Conservation (phyloP, 2,797 vertebrate species). For the Pipistrellus pygmaeus region DNA sequence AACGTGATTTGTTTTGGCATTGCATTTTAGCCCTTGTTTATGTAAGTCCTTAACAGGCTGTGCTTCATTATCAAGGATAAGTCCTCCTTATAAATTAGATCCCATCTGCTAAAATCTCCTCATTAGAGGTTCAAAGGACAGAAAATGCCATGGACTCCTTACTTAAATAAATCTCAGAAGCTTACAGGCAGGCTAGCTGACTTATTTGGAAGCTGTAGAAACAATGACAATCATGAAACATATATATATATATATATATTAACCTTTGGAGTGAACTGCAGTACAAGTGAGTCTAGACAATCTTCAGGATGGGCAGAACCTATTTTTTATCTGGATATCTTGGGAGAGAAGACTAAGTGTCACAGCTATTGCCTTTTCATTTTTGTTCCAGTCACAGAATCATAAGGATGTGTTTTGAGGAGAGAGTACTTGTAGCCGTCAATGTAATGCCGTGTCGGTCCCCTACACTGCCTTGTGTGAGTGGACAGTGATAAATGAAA, state of each 20-base stretch:
- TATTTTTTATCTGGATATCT: constrained; percentile 24
- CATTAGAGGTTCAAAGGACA: constrained; percentile 57
- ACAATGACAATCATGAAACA: not conserved
- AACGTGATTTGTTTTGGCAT: constrained; percentile 82
- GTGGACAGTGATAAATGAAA: constrained; percentile 52
- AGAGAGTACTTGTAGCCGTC: constrained; percentile 48
- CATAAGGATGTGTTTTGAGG: not conserved
- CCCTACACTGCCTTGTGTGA: not conserved
- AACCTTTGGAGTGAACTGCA: not conserved
- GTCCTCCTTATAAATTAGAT: constrained; percentile 57
- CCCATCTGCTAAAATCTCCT: constrained; percentile 59
- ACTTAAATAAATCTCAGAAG: constrained; percentile 41
- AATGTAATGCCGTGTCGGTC: not conserved
- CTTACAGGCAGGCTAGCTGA: not conserved
- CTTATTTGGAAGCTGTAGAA: constrained; percentile 28
- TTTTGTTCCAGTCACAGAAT: not conserved
- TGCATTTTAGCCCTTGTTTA: constrained; percentile 62
- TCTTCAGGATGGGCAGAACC: not conserved
- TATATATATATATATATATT: too few relatives aligned
- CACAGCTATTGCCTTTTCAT: constrained; percentile 58
- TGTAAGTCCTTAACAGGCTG: constrained; percentile 65
- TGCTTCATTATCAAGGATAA: constrained; percentile 69
- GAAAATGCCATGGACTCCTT: not conserved
- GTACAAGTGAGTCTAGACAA: not conserved
- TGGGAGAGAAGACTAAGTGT: constrained; percentile 58